Conservation (phyloP, 2,797 vertebrate species). For the Megalops cyprinoides region DNA sequence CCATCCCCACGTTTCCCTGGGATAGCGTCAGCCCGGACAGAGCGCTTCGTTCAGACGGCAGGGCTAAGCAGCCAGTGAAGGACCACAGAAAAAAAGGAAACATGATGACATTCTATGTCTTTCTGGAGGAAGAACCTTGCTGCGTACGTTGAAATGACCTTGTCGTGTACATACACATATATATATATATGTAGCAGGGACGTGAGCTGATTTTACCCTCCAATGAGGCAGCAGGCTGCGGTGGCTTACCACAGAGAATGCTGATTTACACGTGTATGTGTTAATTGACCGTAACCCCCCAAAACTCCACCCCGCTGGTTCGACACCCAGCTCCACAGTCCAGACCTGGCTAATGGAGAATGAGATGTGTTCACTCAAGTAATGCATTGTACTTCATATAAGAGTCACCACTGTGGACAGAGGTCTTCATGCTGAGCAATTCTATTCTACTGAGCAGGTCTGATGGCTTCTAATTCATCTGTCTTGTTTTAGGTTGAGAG, state of each 20-base stretch:
- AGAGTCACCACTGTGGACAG: slow-evolving; percentile 42
- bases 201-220: slow-evolving; percentile 8
- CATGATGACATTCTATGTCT: slow-evolving; percentile 14
- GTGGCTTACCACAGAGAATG: neutral
- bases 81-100: slow-evolving; percentile 12
- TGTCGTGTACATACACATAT: neutral
- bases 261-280: neutral
- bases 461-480: neutral
- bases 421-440: slow-evolving; percentile 11
- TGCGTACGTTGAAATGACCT: slow-evolving; percentile 18
- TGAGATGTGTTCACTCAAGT: slow-evolving; percentile 47
- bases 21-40: slow-evolving; percentile 33
- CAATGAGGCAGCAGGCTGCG: slow-evolving; percentile 1
- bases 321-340: neutral
- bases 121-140: slow-evolving; percentile 7
- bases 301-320: neutral
- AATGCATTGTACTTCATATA: slow-evolving; percentile 66
- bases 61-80: slow-evolving; percentile 27
- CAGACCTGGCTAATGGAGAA: slow-evolving; percentile 25
- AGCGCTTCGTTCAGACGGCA: slow-evolving; percentile 8
- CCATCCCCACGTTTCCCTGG: slow-evolving; percentile 43
- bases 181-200: slow-evolving; percentile 8
- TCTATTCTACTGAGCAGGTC: neutral
- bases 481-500: neutral
- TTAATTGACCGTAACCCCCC: neutral